Conservation (phyloP, 2,113 vertebrate species). For the Crocuta crocuta region DNA sequence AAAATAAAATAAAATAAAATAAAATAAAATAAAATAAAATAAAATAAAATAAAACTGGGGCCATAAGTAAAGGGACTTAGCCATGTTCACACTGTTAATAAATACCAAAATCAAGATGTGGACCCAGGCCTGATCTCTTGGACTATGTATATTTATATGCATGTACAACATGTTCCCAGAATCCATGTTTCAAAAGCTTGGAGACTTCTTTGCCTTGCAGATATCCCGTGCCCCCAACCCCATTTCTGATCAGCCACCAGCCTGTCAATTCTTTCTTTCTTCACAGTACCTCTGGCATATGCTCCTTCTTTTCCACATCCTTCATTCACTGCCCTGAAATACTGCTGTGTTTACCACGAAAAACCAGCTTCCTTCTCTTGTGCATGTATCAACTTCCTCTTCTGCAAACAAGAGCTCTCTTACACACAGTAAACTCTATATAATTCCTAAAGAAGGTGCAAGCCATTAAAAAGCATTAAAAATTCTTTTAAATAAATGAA, state of each 20-base stretch:
- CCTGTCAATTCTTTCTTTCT: neutral
- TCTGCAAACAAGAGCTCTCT: neutral
- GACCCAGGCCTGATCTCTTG: neutral
- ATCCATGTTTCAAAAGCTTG: neutral
- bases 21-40: no score
- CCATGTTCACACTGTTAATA: neutral
- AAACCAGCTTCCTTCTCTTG: constrained; percentile 46
- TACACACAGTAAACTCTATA: neutral
- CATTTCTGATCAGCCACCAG: neutral
- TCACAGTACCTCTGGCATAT: neutral
- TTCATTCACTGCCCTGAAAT: constrained; percentile 18
- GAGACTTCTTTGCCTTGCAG: constrained; percentile 5
- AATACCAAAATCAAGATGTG: neutral
- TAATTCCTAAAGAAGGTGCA: neutral
- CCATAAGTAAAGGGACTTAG: neutral
- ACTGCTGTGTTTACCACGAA: neutral
- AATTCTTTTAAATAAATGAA: neutral
- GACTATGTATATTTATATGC: neutral
- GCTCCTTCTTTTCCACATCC: neutral
- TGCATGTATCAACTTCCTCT: neutral
- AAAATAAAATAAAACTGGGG: neutral
- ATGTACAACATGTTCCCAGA: neutral
- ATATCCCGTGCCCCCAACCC: neutral
- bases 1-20: no score
- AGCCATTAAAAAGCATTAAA: neutral